Percentiles rank a stretch among this genome's conserved stretches.
Conservation (phyloP, 2,888 invertebrate genomes). For the Sarcophaga caerulescens region DNA sequence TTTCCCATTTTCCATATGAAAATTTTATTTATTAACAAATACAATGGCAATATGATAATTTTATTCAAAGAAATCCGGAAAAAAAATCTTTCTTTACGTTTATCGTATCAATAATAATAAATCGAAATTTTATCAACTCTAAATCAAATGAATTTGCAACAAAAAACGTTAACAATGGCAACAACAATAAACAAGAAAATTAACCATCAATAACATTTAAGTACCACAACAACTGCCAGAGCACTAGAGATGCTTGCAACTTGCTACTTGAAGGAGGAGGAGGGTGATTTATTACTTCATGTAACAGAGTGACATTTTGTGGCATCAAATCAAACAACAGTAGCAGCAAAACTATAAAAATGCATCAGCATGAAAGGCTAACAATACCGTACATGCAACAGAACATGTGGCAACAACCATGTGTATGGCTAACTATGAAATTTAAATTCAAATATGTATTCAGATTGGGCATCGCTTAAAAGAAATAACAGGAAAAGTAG, state of each 20-base stretch:
- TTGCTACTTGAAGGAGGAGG: slow-evolving; percentile 6
- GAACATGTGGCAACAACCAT: slow-evolving; percentile 8
- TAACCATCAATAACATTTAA: slow-evolving; percentile 68
- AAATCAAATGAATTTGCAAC: slow-evolving; percentile 57
- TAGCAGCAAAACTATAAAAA: slow-evolving; percentile 10
- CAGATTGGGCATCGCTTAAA: slow-evolving; percentile 28
- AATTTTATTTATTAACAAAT: too few relatives aligned
- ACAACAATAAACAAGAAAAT: slow-evolving; percentile 48
- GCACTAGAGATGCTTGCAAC: background rate
- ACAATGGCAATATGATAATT: too few relatives aligned
- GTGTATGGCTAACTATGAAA: slow-evolving; percentile 26
- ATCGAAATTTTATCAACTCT: slow-evolving; percentile 63
- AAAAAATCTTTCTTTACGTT: too few relatives aligned
- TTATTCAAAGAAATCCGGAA: too few relatives aligned
- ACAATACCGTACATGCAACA: slow-evolving; percentile 28
- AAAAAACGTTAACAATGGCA: slow-evolving; percentile 18
- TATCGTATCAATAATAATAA: slow-evolving; percentile 52
- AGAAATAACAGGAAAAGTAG: too few relatives aligned
- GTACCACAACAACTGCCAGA: slow-evolving; percentile 50
- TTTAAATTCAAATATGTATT: slow-evolving; percentile 44
- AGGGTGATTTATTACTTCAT: slow-evolving; percentile 64
- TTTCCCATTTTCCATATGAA: too few relatives aligned
- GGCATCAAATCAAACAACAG: slow-evolving; percentile 50
- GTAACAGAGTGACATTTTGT: slow-evolving; percentile 63
- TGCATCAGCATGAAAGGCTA: slow-evolving; percentile 26